These are phyloP conservation scores for Calameuta pallipes DNA, from an alignment of 2,888 invertebrate species.

Conservation along the genomic window DNA sequence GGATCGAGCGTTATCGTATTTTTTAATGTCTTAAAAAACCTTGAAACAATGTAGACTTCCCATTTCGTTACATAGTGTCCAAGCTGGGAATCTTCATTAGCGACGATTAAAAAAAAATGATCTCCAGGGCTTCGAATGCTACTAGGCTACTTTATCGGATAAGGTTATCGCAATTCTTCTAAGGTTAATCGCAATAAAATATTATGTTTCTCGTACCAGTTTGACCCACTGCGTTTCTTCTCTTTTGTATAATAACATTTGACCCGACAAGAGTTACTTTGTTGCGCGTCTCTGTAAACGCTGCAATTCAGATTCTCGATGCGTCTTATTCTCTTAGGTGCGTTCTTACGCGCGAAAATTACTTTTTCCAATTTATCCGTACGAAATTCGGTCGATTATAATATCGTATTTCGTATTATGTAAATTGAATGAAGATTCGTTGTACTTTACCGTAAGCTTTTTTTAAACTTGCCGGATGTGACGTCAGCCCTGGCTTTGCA, in stretches of 20 bases:
- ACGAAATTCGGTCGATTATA: not conserved
- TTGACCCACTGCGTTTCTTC: not conserved
- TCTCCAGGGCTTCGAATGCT: not conserved
- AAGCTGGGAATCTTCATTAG: not conserved
- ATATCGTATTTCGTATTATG: conserved; percentile 1
- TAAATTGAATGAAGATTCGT: conserved; percentile 3
- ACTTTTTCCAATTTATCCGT: too few species aligned
- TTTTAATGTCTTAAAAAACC: not conserved
- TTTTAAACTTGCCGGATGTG: not conserved
- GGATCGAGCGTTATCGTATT: not conserved
- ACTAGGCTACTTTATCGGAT: not conserved
- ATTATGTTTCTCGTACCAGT: not conserved
- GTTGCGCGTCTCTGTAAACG: not conserved
- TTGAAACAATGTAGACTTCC: not conserved
- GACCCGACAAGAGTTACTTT: not conserved
- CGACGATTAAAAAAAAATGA: not conserved
- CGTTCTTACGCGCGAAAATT: too few species aligned
- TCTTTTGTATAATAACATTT: not conserved
- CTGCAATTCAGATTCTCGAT: too few species aligned
- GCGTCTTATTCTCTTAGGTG: too few species aligned
- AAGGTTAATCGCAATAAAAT: not conserved
- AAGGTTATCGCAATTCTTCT: not conserved
- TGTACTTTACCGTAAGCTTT: not conserved
- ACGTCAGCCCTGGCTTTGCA: not conserved
- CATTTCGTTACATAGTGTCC: not conserved